Evolutionary conservation across 2,113 vertebrate genomes (phyloP), one percentile per base, ranked within the genome.

Genomic region (Fregetta grallaria): DNA sequence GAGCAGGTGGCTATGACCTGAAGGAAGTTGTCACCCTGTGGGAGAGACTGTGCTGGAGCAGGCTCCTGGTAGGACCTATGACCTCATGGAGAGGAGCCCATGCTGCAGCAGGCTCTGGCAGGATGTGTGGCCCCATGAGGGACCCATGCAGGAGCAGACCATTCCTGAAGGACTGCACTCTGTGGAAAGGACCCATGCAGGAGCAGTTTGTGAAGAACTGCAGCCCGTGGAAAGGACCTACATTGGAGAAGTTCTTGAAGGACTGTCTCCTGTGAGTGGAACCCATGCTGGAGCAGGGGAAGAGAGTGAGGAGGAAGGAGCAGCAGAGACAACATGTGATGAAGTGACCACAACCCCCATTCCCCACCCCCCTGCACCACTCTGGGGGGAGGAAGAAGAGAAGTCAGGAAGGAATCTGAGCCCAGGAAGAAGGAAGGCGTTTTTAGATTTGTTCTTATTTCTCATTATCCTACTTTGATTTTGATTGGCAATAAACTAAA

Each of bases 291-390:
- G n/a, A 71, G 17, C 55, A 52, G 49, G 4, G 10, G 17, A 55
- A 75, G 26, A 47, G 6, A 23, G 25, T 20, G 20, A 73, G 26
- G n/a, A 76, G 9, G 30, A 49, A 59, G 13, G 10, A 50, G 10
- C 1, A 1, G 32, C 30, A 59, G 63, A 44, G 17, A 44, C 16
- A n/a, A 58, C 32, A 14, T 34, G 3, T 45, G 22, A 22, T 27
- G 17, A 74, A 65, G 29, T 49, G 83, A 34, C 9, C 23, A 23
- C 19, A 58, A 13, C 9, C 3, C 12, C 36, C 3, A 20, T 30
- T 55, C 29, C 8, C 27, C 1, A 4, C 38, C 8, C 6, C 34
- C 18, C 10, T n/a, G 14, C 0, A 0, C 15, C 6, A 2, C 15
- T 38, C 6, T 3, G 11, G 13, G 13, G 16, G 34, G 30, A 44